Evolutionary conservation across 2,797 vertebrate genomes (phyloP).

Genomic region (Micropoecilia bifurca): DNA sequence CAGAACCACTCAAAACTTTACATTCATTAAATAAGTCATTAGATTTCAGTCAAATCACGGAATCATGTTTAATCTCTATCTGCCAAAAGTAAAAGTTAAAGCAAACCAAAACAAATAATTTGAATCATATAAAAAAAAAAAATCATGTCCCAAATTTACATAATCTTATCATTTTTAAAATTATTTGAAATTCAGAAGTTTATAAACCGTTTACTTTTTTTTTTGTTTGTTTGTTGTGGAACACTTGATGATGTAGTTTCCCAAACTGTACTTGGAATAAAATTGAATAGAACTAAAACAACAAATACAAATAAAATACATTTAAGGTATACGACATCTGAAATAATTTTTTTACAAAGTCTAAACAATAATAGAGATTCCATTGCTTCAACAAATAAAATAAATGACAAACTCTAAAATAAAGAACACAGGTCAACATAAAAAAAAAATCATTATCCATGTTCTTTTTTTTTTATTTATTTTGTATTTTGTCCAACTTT

Average conservation of each 20-base stretch:
- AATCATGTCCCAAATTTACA: constrained; percentile 74
- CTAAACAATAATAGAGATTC: constrained; percentile 79
- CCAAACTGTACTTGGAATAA: constrained; percentile 65
- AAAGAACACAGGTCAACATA: constrained; percentile 58
- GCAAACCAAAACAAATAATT: constrained; percentile 65
- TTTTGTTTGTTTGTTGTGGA: constrained; percentile 27
- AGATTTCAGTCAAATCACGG: constrained; percentile 63
- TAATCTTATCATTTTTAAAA: constrained; percentile 61
- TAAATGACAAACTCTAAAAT: constrained; percentile 69
- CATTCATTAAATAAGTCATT: constrained; percentile 73
- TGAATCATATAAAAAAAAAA: constrained; percentile 74
- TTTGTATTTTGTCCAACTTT: constrained; percentile 33
- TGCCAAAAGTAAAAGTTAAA: constrained; percentile 53
- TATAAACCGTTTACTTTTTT: constrained; percentile 55
- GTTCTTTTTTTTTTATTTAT: constrained; percentile 1
- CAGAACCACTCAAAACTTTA: constrained; percentile 67
- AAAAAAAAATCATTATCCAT: constrained; percentile 40
- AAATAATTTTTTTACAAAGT: constrained; percentile 81
- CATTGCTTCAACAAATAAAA: constrained; percentile 82
- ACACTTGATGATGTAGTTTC: constrained; percentile 56
- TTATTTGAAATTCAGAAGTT: constrained; percentile 61
- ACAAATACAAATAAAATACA: constrained; percentile 78
- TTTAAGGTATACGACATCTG: constrained; percentile 78
- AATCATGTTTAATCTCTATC: constrained; percentile 64
- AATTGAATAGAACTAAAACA: constrained; percentile 72